phyloP scores from a whole-genome alignment of 2,797 vertebrate species.

The Heteromormyrus szaboi region DNA sequence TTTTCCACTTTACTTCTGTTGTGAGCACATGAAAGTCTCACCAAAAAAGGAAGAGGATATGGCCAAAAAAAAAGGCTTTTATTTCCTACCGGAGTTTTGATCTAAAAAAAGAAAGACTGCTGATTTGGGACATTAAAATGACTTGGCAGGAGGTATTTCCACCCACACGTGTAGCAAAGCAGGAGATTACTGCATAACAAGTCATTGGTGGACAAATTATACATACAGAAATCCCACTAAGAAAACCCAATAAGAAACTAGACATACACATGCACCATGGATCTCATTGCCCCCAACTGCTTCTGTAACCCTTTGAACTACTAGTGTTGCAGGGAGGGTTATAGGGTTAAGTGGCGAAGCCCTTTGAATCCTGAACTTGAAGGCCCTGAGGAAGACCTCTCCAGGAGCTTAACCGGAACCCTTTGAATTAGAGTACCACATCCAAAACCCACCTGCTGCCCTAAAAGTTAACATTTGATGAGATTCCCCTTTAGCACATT shows the following conservation, averaged over 20 bases:
- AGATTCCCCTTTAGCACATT: not conserved
- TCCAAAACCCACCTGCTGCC: not conserved
- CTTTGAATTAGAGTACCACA: not conserved
- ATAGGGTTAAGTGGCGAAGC: not conserved
- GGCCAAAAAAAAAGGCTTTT: not conserved
- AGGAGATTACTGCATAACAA: not conserved
- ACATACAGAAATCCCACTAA: not conserved
- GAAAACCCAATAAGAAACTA: not conserved
- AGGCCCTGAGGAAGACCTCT: not conserved
- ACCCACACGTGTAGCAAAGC: not conserved
- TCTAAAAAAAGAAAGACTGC: not conserved
- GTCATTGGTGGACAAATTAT: not conserved
- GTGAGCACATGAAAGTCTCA: not conserved
- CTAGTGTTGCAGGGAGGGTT: not conserved
- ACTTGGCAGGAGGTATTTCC: not conserved
- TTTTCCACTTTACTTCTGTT: not conserved
- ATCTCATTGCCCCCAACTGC: not conserved
- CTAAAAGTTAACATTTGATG: not conserved
- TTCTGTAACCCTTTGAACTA: not conserved
- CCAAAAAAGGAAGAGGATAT: constrained; percentile 2
- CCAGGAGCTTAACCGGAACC: not conserved
- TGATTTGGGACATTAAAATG: not conserved
- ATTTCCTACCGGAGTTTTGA: not conserved
- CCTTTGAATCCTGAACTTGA: constrained; percentile 2
- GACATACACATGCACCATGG: not conserved